Evolutionary conservation across 2,888 invertebrate species (phyloP), one percentile per base, ranked within the genome.

Genomic region (Subacronicta megacephala): DNA sequence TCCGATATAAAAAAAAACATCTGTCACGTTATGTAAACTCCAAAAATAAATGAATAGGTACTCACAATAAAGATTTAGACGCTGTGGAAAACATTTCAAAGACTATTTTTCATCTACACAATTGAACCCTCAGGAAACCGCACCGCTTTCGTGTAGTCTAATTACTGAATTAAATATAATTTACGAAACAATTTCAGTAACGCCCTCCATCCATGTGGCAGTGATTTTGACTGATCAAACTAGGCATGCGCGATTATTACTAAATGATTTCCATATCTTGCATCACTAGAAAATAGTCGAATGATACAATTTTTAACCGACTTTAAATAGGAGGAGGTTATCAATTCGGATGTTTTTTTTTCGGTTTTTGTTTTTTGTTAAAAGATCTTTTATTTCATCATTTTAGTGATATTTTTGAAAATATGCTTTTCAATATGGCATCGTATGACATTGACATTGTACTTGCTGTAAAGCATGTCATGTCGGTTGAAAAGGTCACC

Each of bases 11-110:
- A 75, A 84, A 90, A 75, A 90, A 86, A 87, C 90, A 93, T 90
- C 90, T 92, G 92, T 90, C 92, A 89, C 80, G 93, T 93, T 94
- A 93, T 91, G 89, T 94, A 94, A 92, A 93, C 90, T 88, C 88
- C 85, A 72, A 91, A 92, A 92, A 90, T 91, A 90, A 89, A 88
- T 81, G 70, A 84, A 84, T 80, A 67, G 73, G 74, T 91, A 94
- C 94, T 94, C 77, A 94, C 94, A 93, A 77, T 78, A 94, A 75
- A 46, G 93, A 90, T 79, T 92, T 90, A 71, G 94, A 90, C 59
- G 94, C 86, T 68, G 84, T 87, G 69, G 93, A 90, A 89, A 94
- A 94, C 94, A 94, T 94, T 87, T 91, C 77, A 84, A 83, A 81
- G 84, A 84, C 69, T 87, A 74, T 80, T 78, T 87, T 80, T 88